Base-by-base conservation (phyloP, 2,888 invertebrate genomes). In the Eremobia ochroleuca region DNA sequence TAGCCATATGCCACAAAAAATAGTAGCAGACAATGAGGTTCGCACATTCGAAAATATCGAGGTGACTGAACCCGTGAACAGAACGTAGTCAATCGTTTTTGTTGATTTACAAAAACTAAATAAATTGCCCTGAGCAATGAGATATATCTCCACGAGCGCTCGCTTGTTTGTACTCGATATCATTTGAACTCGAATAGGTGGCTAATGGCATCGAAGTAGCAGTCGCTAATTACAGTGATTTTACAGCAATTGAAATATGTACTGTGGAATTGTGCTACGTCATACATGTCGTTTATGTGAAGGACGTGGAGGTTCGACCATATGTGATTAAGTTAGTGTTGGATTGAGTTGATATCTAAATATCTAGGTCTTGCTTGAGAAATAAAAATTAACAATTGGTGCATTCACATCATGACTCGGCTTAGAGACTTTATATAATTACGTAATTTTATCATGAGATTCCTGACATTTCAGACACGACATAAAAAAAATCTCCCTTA, bases 1-100 rank as follows among this genome's bases (percentile, higher is more conserved):
- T 92, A 92, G 92, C 93, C 94, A 94, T 95, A 95, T 93, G 93
- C 92, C 92, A 94, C 94, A 96, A 96, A 95, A 96, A 95, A 95
- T 92, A 90, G 89, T 89, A 91, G 89, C 93, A 94, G 94, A 95
- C 95, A 95, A 96, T 94, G 95, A 95, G 94, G 92, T 95, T 94
- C 94, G 95, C 95, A 95, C 95, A 95, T 96, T 95, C 93, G 92
- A 93, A 94, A 94, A 93, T 92, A 92, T 93, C 88, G 94, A 94
- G 96, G 96, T 96, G 93, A 94, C 82, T 96, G 96, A 95, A 95
- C 96, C 92, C 88, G 85, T 87, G 82, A 90, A 93, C 91, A 92
- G 92, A 93, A 90, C 92, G 92, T 93, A 93, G 94, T 92, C 93
- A 88, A 94, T 93, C 91, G 94, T 96, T 96, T 96, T 96, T 96